Base-by-base conservation (phyloP, 1,140 invertebrate genomes). In the Cephus cinctus region DNA sequence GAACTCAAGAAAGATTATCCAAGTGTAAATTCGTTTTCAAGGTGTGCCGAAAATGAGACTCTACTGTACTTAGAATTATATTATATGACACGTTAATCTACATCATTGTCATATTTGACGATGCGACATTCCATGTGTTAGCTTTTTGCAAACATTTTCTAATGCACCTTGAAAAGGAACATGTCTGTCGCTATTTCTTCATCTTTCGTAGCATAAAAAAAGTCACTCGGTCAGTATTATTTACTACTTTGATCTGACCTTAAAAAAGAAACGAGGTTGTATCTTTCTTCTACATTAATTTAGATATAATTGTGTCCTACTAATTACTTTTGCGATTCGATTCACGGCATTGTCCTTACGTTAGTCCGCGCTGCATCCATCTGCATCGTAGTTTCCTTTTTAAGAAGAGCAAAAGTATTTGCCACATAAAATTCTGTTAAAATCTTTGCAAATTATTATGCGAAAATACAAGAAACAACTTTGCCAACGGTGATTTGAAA, bases 241-340 rank as follows among this genome's bases (percentile, higher is more conserved):
- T 31, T 45, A 5, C 38, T 36, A 8, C 8, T 41, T 30, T 45
- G 31, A 52, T 52, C 50, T 52, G 46, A 46, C 50, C 38, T 48
- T 43, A 43, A 47, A 54, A n/a, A n/a, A n/a, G n/a, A n/a, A n/a
- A 12, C 22, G 25, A 45, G 43, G 16, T 14, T 16, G 9, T n/a
- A 36, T 12, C 16, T 36, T 36, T 27, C n/a, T n/a, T n/a, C 16
- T 11, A 36, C 35, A 14, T 16, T 36, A 36, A 9, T 16, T 8
- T 36, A 27, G 25, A n/a, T 8, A n/a, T n/a, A 27, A n/a, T n/a
- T 27, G n/a, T 27, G 25, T 8, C 25, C 25, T 8, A 8, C 25
- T n/a, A 27, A 8, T 27, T 27, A 27, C 25, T 27, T 27, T 27
- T n/a, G n/a, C n/a, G n/a, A n/a, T n/a, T n/a, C n/a, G n/a, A n/a